Base-by-base conservation (phyloP, 2,113 vertebrate species). In the Numida meleagris region DNA sequence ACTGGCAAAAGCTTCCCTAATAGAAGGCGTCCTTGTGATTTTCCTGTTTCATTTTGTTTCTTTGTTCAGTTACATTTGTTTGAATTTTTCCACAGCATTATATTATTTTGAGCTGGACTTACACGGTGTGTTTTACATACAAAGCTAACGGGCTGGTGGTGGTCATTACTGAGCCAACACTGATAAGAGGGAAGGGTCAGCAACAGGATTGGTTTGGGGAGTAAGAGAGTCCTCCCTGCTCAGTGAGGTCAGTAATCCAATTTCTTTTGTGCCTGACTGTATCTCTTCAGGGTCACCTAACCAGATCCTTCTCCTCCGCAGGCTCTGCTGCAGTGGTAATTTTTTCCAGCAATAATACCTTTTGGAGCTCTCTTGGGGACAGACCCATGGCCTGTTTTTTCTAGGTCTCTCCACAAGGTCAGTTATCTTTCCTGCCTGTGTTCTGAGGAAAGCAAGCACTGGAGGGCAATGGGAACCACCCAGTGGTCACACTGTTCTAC, bases 41-140 rank as follows among this genome's bases (percentile, higher is more conserved):
- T 90, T 57, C 61, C 40, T 11, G 29, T 82, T 84, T 78, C 4
- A 27, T 61, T 88, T 86, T n/a, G 21, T 9, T 38, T 13, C 50
- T 67, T 71, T 67, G 31, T 75, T 91, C 53, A 9, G 14, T 76
- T 82, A 74, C 42, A 48, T 83, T 82, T 62, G 33, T 27, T 83
- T 89, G 71, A 70, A 12, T 73, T 91, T 89, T 93, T 62, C 4
- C 1, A 14, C 67, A 40, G 34, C 76, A 74, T 63, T 88, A 59
- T 46, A 74, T 68, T 82, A 82, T 71, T 91, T 89, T 74, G 82
- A 94, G 85, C 46, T 78, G 20, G 53, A 19, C 48, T 90, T 80
- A 23, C 12, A n/a, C 17, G 33, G 14, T 71, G 63, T 43, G 9
- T 42, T 7, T 68, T 46, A 40, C 72, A 29, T 59, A 10, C 36